Evolutionary conservation across 2,797 vertebrate genomes (phyloP), one percentile per base, ranked within the genome.

Genomic region (Pagetopsis macropterus): DNA sequence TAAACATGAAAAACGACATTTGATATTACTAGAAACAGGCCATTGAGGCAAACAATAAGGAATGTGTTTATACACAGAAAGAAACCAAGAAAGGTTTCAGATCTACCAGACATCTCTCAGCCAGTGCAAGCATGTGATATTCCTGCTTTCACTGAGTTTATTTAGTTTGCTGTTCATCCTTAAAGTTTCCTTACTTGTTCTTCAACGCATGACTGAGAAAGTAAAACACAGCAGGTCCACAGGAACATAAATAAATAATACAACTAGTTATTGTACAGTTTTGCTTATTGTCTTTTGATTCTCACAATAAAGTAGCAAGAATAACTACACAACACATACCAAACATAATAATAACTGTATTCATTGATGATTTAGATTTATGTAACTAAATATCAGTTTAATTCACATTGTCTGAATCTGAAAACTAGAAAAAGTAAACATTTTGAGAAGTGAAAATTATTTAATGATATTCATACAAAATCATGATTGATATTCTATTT

Each of bases 131-230:
- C 64, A 67, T 82, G 69, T 79, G 61, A 81, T 71, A 64, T 78
- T 78, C 58, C 78, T 87, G 70, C 75, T 70, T 88, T 78, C 65
- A 82, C 16, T 50, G 44, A 71, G 87, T 88, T 90, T 91, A 90
- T 91, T 90, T 90, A 78, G 74, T 85, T 75, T 91, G 84, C 79
- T 84, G 75, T 81, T 90, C 82, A 87, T 88, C 84, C 87, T 87
- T 70, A 86, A 75, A 79, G 68, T 83, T 61, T 70, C 68, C 76
- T 78, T 78, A 78, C 73, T 83, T 82, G 62, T 77, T 80, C 79
- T 83, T 70, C 65, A 75, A 75, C 3, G 75, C 83, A 74, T 62
- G 78, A 41, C 66, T 75, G 85, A 83, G 58, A 76, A 85, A 86
- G 73, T 61, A 79, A 84, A 89, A 86, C 72, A 85, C 54, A 71